Evolutionary conservation across 2,113 vertebrate species (phyloP).

Genomic region (Seriola quinqueradiata): DNA sequence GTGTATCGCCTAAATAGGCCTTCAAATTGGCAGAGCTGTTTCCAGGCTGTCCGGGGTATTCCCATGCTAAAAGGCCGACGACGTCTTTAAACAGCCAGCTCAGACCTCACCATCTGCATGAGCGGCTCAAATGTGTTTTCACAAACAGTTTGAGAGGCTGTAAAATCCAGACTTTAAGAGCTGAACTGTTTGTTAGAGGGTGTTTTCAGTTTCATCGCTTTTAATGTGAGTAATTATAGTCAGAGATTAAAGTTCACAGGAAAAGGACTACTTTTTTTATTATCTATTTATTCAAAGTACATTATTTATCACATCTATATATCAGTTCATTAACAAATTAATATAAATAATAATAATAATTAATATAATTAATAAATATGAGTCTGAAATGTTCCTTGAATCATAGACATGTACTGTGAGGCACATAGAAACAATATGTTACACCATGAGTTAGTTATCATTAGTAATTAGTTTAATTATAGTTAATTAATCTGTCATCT

Average conservation of each 20-base stretch:
- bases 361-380: no score
- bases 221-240: no score
- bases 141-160: neutral
- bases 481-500: no score
- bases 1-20: conserved; percentile 90
- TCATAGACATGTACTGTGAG: neutral
- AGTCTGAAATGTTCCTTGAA: neutral
- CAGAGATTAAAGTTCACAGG: no score
- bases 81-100: neutral
- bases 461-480: no score
- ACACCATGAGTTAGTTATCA: no score
- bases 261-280: no score
- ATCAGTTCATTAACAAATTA: neutral
- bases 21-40: conserved; percentile 86
- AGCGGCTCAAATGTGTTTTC: neutral
- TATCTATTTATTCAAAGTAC: neutral
- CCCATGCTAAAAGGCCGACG: conserved; percentile 38
- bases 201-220: no score
- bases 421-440: no score
- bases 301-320: neutral
- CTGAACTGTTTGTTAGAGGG: no score
- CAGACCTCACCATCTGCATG: neutral
- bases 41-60: conserved; percentile 33
- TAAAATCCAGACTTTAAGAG: no score
- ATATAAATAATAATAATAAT: no score